These are phyloP conservation scores for Agonopterix heracliana DNA, from an alignment of 2,888 invertebrate genomes.

Conservation along the genomic window DNA sequence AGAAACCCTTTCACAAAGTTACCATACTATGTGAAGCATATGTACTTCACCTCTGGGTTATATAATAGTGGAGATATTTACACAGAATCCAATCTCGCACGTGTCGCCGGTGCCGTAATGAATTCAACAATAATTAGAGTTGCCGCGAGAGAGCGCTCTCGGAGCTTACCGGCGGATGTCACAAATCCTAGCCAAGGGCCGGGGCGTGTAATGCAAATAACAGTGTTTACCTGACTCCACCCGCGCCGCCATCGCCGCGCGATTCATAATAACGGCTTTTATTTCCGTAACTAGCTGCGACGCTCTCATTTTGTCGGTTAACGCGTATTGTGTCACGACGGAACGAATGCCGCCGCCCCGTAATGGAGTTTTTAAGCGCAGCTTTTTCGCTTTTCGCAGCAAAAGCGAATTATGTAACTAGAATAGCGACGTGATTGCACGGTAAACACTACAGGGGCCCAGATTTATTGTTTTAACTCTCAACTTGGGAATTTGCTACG, in stretches of 20 bases:
- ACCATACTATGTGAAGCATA: no score
- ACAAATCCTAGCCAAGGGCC: conserved; percentile 63
- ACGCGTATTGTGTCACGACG: conserved; percentile 62
- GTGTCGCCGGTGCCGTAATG: conserved; percentile 36
- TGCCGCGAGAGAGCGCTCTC: conserved; percentile 35
- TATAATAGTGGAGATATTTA: conserved; percentile 29
- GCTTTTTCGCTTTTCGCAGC: conserved; percentile 49
- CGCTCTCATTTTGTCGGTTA: conserved; percentile 66
- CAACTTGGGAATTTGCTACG: conserved; percentile 28
- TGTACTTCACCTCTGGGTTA: no score
- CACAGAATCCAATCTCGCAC: conserved; percentile 41
- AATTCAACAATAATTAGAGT: conserved; percentile 53
- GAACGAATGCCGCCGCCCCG: conserved; percentile 58
- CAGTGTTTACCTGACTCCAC: conserved; percentile 54
- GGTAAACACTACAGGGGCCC: conserved; percentile 40
- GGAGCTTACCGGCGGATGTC: conserved; percentile 59
- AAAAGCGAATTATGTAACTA: conserved; percentile 57
- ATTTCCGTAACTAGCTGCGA: conserved; percentile 67
- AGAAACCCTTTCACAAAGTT: no score
- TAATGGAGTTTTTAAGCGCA: conserved; percentile 65
- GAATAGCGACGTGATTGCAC: conserved; percentile 51
- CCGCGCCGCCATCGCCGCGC: conserved; percentile 21
- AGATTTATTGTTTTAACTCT: conserved; percentile 48
- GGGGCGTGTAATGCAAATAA: conserved; percentile 60
- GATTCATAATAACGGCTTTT: conserved; percentile 66